Base-by-base conservation (phyloP, 2,113 vertebrate genomes). In the Gambusia affinis region DNA sequence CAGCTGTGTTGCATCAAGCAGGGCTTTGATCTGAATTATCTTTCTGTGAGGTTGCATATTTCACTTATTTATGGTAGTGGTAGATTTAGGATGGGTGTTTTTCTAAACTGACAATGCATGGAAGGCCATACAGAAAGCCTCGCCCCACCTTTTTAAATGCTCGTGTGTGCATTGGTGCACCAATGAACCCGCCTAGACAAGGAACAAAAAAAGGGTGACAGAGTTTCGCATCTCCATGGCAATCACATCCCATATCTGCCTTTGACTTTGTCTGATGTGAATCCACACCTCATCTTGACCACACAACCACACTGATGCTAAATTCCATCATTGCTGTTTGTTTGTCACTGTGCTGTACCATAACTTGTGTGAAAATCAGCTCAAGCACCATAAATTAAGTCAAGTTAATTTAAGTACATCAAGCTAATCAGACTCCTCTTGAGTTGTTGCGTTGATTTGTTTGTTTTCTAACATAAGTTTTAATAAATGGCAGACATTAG, bases 221-320 rank as follows among this genome's bases (percentile, higher is more conserved):
- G 39, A 42, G 39, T 42, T 42, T 57, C 51, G 10, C 19, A 57
- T 7, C 24, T 57, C 24, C 51, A 22, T 57, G 24, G 51, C 17
- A 57, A 24, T 5, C 5, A 67, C 27, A 51, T 0, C 7, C 29
- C 51, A 30, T 2, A 0, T 54, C 19, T 10, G 12, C 17, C 14
- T 66, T 66, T 66, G 64, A 3, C 42, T 12, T 42, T 27, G 4
- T 67, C 28, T 47, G 12, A 2, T 37, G 54, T 54, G 28, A 67
- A 28, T 60, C 75, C 39, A 79, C 72, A 76, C 75, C 54, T 78
- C 60, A 39, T 4, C 35, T 15, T 68, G 19, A 80, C 76, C 78
- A 60, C 8, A 2, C 47, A 70, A 61, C 73, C 82, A 72, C 79
- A 81, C 28, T 8, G 61, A 42, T n/a, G 47, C 35, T 71, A 8